These are phyloP conservation scores for Corythoichthys intestinalis DNA, from an alignment of 2,113 vertebrate genomes.

Conservation along the genomic window DNA sequence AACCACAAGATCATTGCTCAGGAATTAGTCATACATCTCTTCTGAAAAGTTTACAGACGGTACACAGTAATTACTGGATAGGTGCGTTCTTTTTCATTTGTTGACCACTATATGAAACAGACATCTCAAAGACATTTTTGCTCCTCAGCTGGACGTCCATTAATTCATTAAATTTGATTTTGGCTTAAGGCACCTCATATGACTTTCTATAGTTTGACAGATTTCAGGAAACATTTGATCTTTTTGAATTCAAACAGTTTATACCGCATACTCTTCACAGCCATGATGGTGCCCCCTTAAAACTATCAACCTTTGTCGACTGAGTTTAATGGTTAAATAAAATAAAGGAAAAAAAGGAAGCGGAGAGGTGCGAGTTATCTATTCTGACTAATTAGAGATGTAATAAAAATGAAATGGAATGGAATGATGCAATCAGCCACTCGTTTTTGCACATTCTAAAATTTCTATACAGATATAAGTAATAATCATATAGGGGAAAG, in stretches of 20 bases:
- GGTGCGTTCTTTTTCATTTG: conserved; percentile 53
- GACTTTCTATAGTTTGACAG: not conserved
- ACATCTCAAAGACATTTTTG: conserved; percentile 6
- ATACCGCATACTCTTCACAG: not conserved
- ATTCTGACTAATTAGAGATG: conserved; percentile 17
- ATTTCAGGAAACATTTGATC: no score
- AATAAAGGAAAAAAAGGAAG: not conserved
- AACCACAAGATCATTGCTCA: conserved; percentile 29
- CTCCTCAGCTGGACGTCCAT: not conserved
- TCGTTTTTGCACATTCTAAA: conserved; percentile 9
- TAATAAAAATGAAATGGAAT: conserved; percentile 43
- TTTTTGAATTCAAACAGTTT: not conserved
- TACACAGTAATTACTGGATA: conserved; percentile 48
- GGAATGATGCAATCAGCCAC: conserved; percentile 34
- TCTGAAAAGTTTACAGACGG: conserved; percentile 48
- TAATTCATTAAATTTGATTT: not conserved
- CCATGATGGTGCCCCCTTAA: not conserved
- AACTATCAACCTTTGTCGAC: not conserved
- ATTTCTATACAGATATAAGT: conserved; percentile 39
- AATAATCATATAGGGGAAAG: conserved; percentile 11
- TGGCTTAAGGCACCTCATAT: not conserved
- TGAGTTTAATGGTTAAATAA: not conserved
- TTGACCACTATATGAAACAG: conserved; percentile 44
- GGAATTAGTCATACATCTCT: conserved; percentile 37
- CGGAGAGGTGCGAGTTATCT: conserved; percentile 20